phyloP scores from a whole-genome alignment of 2,888 invertebrate genomes.

The Eupsilia transversa region DNA sequence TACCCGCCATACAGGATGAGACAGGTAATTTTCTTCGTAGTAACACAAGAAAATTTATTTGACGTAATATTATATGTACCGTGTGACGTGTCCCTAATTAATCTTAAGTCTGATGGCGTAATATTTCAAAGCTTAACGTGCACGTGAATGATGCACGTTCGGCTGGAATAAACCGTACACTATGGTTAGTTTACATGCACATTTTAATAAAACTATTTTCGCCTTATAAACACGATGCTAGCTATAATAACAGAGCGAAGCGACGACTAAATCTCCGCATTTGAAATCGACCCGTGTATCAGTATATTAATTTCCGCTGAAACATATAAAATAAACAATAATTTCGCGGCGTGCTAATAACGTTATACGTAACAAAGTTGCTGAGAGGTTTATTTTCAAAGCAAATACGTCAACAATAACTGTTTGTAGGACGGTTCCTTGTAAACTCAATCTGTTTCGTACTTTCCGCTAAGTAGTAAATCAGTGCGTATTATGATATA shows the following conservation, averaged over 20 bases:
- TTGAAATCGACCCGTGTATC: conserved; percentile 45
- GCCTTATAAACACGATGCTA: conserved; percentile 12
- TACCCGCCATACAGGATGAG: conserved; percentile 25
- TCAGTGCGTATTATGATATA: conserved; percentile 29
- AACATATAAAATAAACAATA: conserved; percentile 70
- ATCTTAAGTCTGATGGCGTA: conserved; percentile 36
- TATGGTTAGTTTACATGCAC: conserved; percentile 7
- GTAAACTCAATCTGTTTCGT: conserved; percentile 54
- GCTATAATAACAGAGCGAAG: conserved; percentile 4
- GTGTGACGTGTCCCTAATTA: conserved; percentile 45
- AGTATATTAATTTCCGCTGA: conserved; percentile 68
- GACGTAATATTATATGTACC: conserved; percentile 44
- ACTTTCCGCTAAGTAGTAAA: conserved; percentile 51
- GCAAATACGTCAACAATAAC: conserved; percentile 64
- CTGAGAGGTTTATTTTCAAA: conserved; percentile 69
- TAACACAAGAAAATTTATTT: conserved; percentile 56
- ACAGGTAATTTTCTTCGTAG: conserved; percentile 55
- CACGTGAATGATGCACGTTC: conserved; percentile 22
- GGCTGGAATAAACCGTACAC: not conserved
- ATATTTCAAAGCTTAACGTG: conserved; percentile 33
- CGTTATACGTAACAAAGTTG: conserved; percentile 68
- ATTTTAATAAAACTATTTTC: conserved; percentile 37
- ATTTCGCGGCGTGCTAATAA: conserved; percentile 67
- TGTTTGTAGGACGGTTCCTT: conserved; percentile 42
- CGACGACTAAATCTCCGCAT: conserved; percentile 38